phyloP scores from a whole-genome alignment of 2,888 invertebrate species.

The Thumatha senex region DNA sequence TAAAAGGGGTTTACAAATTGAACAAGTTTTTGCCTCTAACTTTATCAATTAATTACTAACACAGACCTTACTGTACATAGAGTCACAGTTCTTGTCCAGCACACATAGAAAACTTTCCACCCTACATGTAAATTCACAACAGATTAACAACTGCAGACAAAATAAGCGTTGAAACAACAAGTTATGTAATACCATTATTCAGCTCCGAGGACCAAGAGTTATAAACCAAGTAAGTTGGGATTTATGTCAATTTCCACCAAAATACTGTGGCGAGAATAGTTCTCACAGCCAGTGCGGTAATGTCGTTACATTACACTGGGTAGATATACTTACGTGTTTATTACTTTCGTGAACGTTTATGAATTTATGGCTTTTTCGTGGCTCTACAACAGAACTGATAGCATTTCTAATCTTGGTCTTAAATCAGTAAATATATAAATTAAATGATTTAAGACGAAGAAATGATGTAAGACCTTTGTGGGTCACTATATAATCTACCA shows the following conservation, averaged over 20 bases:
- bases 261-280: conserved; percentile 35
- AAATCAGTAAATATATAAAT: too few species aligned
- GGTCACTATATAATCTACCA: too few species aligned
- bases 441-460: too few species aligned
- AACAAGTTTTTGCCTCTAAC: conserved; percentile 6
- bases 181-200: conserved; percentile 37
- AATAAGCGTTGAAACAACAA: conserved; percentile 37
- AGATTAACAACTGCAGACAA: conserved; percentile 32
- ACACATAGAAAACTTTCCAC: conserved; percentile 18
- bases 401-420: too few species aligned
- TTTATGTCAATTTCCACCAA: conserved; percentile 31
- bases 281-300: conserved; percentile 14
- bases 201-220: conserved; percentile 16
- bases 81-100: conserved; percentile 15
- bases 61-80: conserved; percentile 22
- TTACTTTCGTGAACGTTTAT: conserved; percentile 29
- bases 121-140: conserved; percentile 31
- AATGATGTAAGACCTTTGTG: too few species aligned
- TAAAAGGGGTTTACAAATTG: conserved; percentile 3
- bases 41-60: conserved; percentile 24
- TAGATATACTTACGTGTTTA: conserved; percentile 28
- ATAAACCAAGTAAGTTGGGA: conserved; percentile 31
- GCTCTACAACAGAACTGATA: too few species aligned
- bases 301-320: conserved; percentile 21
- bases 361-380: too few species aligned